A percentile compares a stretch with the other conserved stretches of the same genome.
phyloP scores from a whole-genome alignment of 2,113 vertebrate species.

The Copsychus sechellarum region DNA sequence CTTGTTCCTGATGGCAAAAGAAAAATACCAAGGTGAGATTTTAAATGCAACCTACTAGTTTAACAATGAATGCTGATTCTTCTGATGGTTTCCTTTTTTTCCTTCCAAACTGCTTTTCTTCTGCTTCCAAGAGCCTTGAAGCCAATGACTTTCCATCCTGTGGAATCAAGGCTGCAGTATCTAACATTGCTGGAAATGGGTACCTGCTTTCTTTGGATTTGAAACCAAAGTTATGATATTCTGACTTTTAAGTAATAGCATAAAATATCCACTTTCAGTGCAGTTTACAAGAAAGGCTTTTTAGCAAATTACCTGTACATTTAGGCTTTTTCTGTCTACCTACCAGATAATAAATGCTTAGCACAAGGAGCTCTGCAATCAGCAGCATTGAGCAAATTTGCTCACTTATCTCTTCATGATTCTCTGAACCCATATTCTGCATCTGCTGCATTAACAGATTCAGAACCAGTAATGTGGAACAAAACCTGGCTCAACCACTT shows the following conservation, averaged over 20 bases:
- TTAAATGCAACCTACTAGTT: neutral
- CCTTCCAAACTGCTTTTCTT: neutral
- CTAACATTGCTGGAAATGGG: neutral
- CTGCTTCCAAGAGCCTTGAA: neutral
- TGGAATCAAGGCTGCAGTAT: neutral
- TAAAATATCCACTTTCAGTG: neutral
- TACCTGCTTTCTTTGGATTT: neutral
- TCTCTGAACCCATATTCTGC: neutral
- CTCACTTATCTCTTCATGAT: neutral
- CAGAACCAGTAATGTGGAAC: neutral
- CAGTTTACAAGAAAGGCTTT: neutral
- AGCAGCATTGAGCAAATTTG: neutral
- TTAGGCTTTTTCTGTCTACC: neutral
- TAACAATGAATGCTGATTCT: neutral
- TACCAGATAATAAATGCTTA: neutral
- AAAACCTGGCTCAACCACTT: neutral
- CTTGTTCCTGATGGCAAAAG: neutral
- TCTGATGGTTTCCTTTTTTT: neutral
- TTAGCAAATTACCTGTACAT: neutral
- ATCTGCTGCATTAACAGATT: neutral
- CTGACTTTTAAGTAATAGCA: neutral
- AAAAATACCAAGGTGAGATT: neutral
- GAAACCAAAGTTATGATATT: neutral
- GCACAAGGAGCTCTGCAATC: neutral
- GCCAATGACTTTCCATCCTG: neutral